Base-by-base conservation (phyloP, 2,797 vertebrate genomes). In the Peromyscus nudipes region DNA sequence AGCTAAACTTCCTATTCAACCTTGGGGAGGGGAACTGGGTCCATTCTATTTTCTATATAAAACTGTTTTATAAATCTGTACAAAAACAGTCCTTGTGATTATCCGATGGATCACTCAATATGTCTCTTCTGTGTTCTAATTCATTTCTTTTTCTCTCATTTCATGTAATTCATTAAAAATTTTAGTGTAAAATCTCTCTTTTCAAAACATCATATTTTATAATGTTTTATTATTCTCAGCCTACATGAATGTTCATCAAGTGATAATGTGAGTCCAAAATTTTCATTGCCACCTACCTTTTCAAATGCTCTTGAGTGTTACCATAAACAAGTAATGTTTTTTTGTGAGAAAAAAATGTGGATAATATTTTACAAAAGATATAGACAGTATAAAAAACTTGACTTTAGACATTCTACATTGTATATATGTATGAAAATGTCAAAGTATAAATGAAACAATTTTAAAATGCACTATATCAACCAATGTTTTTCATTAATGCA, bases 1-100 rank as follows among this genome's bases (percentile, higher is more conserved):
- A 88, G 69, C 29, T 95, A 77, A 95, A 79, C 16, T 95, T 96
- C 25, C 17, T 19, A 16, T 40, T 95, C 95, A 97, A 25, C 14
- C 19, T 67, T 55, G 4, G 8, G 40, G 8, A 29, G 60, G 27
- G 4, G 37, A 87, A 83, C 34, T 96, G 64, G 11, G 76, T 83
- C 31, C 65, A 29, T 57, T 79, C 14, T 11, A 77, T 91, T 97
- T 96, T 96, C 65, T 17, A 77, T 11, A 87, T 84, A 93, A 95
- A 87, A 23, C 29, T 69, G 7, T 49, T 89, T 96, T 94, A 19
- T 49, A 88, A 96, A 90, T 84, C 31, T 75, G 34, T 49, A 89
- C 52, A 57, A 60, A 92, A 96, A 76, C 40, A 76, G 31, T 46
- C 25, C 29, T 83, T 69, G 49, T 79, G 19, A 46, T 25, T 89